Conservation (phyloP, 2,113 vertebrate species). For the Zonotrichia leucophrys region DNA sequence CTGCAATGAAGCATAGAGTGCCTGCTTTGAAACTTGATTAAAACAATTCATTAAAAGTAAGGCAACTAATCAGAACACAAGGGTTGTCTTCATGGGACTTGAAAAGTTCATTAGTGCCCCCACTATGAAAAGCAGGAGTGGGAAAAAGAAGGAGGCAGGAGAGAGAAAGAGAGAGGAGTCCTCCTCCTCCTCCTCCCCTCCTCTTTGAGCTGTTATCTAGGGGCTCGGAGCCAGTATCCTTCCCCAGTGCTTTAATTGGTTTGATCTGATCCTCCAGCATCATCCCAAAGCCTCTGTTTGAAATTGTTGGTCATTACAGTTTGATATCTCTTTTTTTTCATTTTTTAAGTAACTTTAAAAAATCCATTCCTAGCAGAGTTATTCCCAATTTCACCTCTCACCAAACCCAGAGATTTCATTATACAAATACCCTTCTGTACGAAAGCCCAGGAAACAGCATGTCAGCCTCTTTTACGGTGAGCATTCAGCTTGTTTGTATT, state of each 20-base stretch:
- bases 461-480: neutral
- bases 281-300: neutral
- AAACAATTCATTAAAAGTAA: constrained; percentile 75
- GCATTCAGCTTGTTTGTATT: neutral
- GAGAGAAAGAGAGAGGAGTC: neutral
- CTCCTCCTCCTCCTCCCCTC: neutral
- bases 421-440: neutral
- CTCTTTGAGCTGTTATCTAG: neutral
- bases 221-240: neutral
- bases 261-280: neutral
- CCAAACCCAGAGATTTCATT: neutral
- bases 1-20: constrained; percentile 71
- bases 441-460: neutral
- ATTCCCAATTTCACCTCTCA: neutral
- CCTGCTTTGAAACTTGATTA: constrained; percentile 74
- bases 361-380: neutral
- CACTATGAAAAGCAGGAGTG: neutral
- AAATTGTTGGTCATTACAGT: neutral
- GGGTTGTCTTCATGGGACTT: constrained; percentile 59
- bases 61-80: constrained; percentile 59
- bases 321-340: neutral
- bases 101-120: constrained; percentile 61
- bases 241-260: neutral
- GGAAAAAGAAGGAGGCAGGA: constrained; percentile 3
- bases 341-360: neutral